A percentile compares a stretch with the other conserved stretches of the same genome.
Evolutionary conservation across 2,797 vertebrate species (phyloP).

Genomic region (Sebastes trivittatus): DNA sequence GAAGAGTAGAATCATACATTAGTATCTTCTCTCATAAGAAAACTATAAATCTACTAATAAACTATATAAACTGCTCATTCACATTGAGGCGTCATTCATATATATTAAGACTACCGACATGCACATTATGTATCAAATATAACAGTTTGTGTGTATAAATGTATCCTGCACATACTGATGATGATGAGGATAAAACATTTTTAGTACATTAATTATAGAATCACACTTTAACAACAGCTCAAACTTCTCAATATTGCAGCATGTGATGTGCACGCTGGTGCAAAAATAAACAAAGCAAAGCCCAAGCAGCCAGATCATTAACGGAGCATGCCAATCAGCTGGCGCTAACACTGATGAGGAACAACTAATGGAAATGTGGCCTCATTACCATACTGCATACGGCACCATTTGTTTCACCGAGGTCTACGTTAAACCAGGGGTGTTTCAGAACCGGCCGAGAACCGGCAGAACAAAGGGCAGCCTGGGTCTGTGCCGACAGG

Average conservation of each 20-base stretch:
- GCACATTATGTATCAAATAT: background rate
- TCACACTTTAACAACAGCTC: slow-evolving; percentile 6
- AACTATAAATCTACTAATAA: background rate
- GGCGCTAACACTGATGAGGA: slow-evolving; percentile 41
- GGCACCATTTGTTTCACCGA: slow-evolving; percentile 34
- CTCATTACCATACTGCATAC: slow-evolving; percentile 37
- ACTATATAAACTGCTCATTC: background rate
- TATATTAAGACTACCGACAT: background rate
- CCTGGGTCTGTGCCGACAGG: slow-evolving; percentile 33
- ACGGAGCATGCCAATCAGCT: slow-evolving; percentile 52
- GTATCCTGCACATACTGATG: slow-evolving; percentile 19
- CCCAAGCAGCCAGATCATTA: slow-evolving; percentile 51
- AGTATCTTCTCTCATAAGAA: background rate
- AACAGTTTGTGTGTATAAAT: background rate
- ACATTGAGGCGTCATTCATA: background rate
- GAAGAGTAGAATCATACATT: background rate
- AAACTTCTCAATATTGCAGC: slow-evolving; percentile 20
- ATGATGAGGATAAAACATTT: slow-evolving; percentile 3
- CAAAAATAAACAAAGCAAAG: slow-evolving; percentile 50
- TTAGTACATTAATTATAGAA: background rate
- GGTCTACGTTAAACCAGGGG: background rate
- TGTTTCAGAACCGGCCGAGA: slow-evolving; percentile 27
- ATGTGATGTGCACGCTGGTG: slow-evolving; percentile 13
- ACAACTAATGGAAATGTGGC: slow-evolving; percentile 44
- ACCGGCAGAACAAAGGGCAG: slow-evolving; percentile 34